Percentiles rank a stretch among this genome's conserved stretches.
Evolutionary conservation across 2,888 invertebrate species (phyloP).

Genomic region (Sarcophaga carnaria): DNA sequence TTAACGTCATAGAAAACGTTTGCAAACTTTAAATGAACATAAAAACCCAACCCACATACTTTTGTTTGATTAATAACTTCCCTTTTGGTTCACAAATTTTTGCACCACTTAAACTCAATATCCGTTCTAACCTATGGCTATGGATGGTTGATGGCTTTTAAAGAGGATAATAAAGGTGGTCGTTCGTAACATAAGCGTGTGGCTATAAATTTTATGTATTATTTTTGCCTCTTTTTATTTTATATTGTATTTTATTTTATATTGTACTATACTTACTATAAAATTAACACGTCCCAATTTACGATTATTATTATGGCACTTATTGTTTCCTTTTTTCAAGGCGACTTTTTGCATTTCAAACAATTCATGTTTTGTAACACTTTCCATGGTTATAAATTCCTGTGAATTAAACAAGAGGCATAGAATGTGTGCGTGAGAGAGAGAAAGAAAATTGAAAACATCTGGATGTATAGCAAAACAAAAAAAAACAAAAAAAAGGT

Average conservation of each 20-base stretch:
- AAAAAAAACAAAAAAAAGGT: too few relatives aligned
- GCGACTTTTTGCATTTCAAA: slow-evolving; percentile 78
- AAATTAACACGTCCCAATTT: slow-evolving; percentile 80
- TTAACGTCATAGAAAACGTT: background rate
- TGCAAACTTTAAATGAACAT: slow-evolving; percentile 33
- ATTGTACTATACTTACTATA: slow-evolving; percentile 74
- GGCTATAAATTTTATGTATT: slow-evolving; percentile 14
- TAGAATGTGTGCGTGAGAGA: too few relatives aligned
- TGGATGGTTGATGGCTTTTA: background rate
- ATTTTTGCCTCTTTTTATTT: too few relatives aligned
- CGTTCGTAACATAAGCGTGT: slow-evolving; percentile 8
- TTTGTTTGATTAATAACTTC: slow-evolving; percentile 66
- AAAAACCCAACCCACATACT: background rate
- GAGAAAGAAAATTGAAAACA: background rate
- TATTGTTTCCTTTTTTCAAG: slow-evolving; percentile 78
- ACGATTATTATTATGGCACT: slow-evolving; percentile 74
- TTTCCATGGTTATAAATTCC: slow-evolving; percentile 80
- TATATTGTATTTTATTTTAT: background rate
- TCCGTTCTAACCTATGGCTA: slow-evolving; percentile 23
- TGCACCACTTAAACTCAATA: slow-evolving; percentile 47
- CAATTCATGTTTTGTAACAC: slow-evolving; percentile 78
- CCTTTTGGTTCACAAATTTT: slow-evolving; percentile 37
- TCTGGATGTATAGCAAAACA: too few relatives aligned
- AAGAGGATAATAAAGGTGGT: slow-evolving; percentile 4
- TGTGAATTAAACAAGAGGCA: slow-evolving; percentile 65